Conservation (phyloP, 1,140 invertebrate species). For the Metopolophium dirhodum region DNA sequence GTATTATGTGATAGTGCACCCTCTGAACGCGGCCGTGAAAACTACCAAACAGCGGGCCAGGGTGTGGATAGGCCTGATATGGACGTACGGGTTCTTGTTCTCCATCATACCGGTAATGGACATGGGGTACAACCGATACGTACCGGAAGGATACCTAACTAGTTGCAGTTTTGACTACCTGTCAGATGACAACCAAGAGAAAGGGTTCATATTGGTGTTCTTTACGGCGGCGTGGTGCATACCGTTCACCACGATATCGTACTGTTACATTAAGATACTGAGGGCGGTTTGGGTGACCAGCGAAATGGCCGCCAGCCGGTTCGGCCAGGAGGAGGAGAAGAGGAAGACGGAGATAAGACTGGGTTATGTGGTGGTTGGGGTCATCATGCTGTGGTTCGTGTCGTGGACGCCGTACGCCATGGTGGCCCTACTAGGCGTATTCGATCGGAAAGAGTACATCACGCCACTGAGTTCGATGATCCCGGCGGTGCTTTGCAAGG, state of each 20-base stretch:
- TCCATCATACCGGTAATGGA: constrained; percentile 72
- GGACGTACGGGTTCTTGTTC: constrained; percentile 76
- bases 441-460: constrained; percentile 69
- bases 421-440: constrained; percentile 75
- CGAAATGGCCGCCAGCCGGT: constrained; percentile 60
- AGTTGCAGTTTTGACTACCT: constrained; percentile 84
- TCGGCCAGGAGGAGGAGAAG: constrained; percentile 71
- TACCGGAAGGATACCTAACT: constrained; percentile 79
- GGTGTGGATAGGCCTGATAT: constrained; percentile 70
- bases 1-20: constrained; percentile 75
- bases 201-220: constrained; percentile 72
- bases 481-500: constrained; percentile 78
- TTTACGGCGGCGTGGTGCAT: constrained; percentile 73
- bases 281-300: constrained; percentile 57
- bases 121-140: constrained; percentile 74
- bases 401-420: constrained; percentile 80
- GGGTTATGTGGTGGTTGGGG: constrained; percentile 68
- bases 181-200: constrained; percentile 66
- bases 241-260: constrained; percentile 73
- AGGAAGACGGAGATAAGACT: constrained; percentile 73
- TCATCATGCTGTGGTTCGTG: constrained; percentile 75
- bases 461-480: constrained; percentile 75
- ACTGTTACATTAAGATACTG: constrained; percentile 74
- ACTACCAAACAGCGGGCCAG: constrained; percentile 70
- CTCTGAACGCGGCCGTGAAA: constrained; percentile 69